A percentile compares a stretch with the other conserved stretches of the same genome.
Conservation (phyloP, 2,888 invertebrate genomes). For the Drosophila vallismaia region DNA sequence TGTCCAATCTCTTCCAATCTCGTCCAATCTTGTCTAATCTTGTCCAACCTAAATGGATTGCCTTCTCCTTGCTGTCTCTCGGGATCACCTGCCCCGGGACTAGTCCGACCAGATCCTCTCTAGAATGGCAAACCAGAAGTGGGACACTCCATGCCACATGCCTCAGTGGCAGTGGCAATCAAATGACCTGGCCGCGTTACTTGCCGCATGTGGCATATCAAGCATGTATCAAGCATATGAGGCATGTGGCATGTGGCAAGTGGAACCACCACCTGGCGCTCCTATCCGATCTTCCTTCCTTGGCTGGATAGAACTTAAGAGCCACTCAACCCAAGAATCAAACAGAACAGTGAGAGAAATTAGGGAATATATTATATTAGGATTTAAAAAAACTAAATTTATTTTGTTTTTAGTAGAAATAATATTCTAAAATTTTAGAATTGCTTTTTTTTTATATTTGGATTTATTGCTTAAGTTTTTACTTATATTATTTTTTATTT, state of each 20-base stretch:
- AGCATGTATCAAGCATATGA: not conserved
- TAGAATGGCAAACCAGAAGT: slow-evolving; percentile 20
- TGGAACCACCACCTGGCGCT: slow-evolving; percentile 5
- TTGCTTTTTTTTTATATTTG: not conserved
- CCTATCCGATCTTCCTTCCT: slow-evolving; percentile 9
- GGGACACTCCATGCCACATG: slow-evolving; percentile 17
- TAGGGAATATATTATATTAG: not conserved
- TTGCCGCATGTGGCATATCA: not conserved
- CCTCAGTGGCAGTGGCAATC: slow-evolving; percentile 6
- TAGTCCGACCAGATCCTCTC: slow-evolving; percentile 26
- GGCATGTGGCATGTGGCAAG: not conserved
- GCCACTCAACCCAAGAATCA: slow-evolving; percentile 11
- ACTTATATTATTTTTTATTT: not conserved
- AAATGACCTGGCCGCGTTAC: slow-evolving; percentile 39
- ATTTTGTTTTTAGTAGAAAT: not conserved
- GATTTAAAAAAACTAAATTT: not conserved
- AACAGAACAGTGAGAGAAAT: not conserved
- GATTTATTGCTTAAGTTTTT: not conserved
- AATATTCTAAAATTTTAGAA: not conserved
- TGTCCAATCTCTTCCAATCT: too few relatives aligned
- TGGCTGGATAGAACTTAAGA: slow-evolving; percentile 5
- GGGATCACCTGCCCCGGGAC: not conserved
- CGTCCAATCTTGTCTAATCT: not conserved
- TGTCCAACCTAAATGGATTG: not conserved
- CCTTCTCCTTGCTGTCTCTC: too few relatives aligned